Conservation (phyloP, 2,888 invertebrate genomes). For the Rotaria socialis region DNA sequence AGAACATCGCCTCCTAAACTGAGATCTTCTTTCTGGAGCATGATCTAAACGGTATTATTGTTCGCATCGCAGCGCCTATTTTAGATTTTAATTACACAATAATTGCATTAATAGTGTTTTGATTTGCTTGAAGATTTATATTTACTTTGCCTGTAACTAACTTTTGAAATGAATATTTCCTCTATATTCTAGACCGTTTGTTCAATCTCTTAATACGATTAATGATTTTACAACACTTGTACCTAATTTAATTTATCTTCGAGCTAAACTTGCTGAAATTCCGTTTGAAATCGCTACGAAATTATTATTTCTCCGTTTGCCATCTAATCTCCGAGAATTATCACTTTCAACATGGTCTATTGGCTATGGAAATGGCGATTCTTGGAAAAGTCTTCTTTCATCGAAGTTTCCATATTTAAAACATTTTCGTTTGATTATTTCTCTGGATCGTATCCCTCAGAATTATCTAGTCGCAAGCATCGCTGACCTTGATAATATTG, state of each 20-base stretch:
- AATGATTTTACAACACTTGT: background rate
- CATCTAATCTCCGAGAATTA: background rate
- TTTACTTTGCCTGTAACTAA: too few species aligned
- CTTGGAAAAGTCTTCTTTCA: background rate
- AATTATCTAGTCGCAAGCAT: background rate
- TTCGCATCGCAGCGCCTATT: too few species aligned
- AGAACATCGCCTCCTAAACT: too few species aligned
- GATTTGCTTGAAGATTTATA: too few species aligned
- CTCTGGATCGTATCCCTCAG: background rate
- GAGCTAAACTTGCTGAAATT: background rate
- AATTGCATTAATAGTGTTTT: too few species aligned
- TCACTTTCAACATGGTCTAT: background rate
- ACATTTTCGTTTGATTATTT: constrained; percentile 10
- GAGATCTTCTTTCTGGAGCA: too few species aligned
- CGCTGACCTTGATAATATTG: background rate
- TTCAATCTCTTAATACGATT: background rate
- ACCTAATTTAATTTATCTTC: background rate
- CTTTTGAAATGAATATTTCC: background rate
- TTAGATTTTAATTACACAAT: too few species aligned
- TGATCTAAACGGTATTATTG: too few species aligned
- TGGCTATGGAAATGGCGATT: background rate
- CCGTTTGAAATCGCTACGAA: background rate
- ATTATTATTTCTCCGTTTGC: background rate
- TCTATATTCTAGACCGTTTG: background rate
- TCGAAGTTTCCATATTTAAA: background rate